Evolutionary conservation across 2,888 invertebrate genomes (phyloP), one percentile per base, ranked within the genome.

Genomic region (Campaea margaritaria): DNA sequence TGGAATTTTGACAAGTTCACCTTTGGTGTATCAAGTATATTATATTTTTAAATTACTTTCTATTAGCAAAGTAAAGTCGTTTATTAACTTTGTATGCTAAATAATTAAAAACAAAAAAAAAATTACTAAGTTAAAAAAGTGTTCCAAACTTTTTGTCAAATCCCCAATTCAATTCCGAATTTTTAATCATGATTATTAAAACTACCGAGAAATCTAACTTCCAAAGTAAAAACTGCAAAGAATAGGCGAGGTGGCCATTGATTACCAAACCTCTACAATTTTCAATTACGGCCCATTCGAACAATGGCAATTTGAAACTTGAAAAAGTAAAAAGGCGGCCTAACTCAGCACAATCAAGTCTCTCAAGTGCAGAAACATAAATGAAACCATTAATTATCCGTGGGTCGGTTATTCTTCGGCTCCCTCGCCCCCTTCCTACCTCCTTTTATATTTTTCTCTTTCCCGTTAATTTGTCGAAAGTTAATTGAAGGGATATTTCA

Each of bases 351-450:
- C 88, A 90, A 90, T 91, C 91, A 86, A 79, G 85, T 79, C 86
- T 83, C 82, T 91, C 89, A 89, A 89, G 86, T 89, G 90, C 91
- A 90, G 90, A 88, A 91, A 89, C 89, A 90, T 89, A 91, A 92
- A 92, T 91, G 90, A 89, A 89, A 89, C 87, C 90, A 91, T 92
- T 91, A 91, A 91, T 92, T 92, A 91, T 90, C 88, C 89, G 82
- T 79, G 86, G 84, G 85, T 82, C 83, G 83, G 87, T 89, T 89
- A 87, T 89, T 89, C 83, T 85, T 83, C 81, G 46, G 14, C 51
- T 43, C 34, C 45, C 45, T 81, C 74, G 68, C 69, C 69, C 73
- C 68, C 69, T 58, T 63, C 74, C 73, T 65, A 68, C 68, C 67
- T 71, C 75, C 71, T 77, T 83, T 86, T 85, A 82, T 86, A 83